Conservation (phyloP, 2,888 invertebrate species). For the Macrophya alboannulata region DNA sequence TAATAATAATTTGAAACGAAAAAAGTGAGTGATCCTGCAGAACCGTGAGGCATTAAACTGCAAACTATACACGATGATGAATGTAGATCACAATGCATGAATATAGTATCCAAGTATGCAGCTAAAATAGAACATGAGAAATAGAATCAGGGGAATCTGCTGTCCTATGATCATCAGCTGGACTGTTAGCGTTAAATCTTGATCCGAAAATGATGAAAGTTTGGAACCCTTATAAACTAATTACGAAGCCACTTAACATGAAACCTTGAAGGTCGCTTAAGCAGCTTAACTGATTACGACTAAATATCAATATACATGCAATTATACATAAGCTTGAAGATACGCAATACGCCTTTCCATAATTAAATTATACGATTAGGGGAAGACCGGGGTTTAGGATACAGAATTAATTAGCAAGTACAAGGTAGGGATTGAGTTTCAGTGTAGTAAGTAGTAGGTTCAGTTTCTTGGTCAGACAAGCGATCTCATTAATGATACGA, state of each 20-base stretch:
- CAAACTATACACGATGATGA: background rate
- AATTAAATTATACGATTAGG: background rate
- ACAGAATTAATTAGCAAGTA: background rate
- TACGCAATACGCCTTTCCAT: background rate
- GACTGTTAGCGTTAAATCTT: background rate
- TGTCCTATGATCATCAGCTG: background rate
- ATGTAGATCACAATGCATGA: constrained; percentile 16
- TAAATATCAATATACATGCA: background rate
- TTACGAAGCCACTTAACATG: background rate
- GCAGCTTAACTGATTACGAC: background rate
- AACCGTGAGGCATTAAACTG: background rate
- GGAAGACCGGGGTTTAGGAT: background rate
- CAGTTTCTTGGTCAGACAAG: background rate
- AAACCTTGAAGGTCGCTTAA: background rate
- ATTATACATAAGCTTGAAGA: background rate
- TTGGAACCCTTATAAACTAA: background rate
- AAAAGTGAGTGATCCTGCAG: background rate
- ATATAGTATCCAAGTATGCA: background rate
- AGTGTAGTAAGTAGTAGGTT: background rate
- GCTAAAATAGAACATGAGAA: constrained; percentile 3
- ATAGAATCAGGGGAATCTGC: background rate
- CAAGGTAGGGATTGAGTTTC: background rate
- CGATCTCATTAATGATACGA: constrained; percentile 1
- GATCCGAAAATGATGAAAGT: background rate
- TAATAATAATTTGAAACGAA: background rate